phyloP scores from a whole-genome alignment of 2,888 invertebrate genomes.

The Gandaritis pyraliata region DNA sequence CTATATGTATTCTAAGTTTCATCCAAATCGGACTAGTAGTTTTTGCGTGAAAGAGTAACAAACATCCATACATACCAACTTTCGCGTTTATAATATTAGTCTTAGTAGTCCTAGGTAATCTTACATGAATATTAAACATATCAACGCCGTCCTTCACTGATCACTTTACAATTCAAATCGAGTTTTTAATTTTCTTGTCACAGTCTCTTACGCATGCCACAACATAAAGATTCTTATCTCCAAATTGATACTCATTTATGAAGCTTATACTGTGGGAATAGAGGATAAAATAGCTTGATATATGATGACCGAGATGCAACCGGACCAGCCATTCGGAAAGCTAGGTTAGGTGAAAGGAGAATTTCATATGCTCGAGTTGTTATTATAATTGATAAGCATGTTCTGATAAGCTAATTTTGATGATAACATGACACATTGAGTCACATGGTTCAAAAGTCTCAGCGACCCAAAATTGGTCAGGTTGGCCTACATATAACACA shows the following conservation, averaged over 20 bases:
- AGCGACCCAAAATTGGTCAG: no score
- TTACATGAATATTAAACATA: constrained; percentile 34
- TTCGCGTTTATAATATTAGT: no score
- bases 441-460: no score
- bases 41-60: no score
- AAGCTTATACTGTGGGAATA: constrained; percentile 20
- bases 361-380: constrained; percentile 39
- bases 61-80: no score
- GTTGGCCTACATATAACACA: no score
- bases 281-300: constrained; percentile 28
- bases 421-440: neutral
- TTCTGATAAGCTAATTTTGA: constrained; percentile 18
- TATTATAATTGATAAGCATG: constrained; percentile 23
- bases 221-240: constrained; percentile 26
- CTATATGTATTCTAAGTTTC: no score
- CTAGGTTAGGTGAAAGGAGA: constrained; percentile 55
- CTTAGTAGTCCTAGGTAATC: neutral
- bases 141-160: constrained; percentile 24
- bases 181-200: constrained; percentile 37
- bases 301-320: constrained; percentile 50
- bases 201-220: constrained; percentile 26
- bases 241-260: constrained; percentile 19
- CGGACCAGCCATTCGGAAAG: constrained; percentile 34
- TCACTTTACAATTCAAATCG: constrained; percentile 39
- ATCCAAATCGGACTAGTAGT: no score